Conservation (phyloP, 2,797 vertebrate species). For the Echiichthys vipera region DNA sequence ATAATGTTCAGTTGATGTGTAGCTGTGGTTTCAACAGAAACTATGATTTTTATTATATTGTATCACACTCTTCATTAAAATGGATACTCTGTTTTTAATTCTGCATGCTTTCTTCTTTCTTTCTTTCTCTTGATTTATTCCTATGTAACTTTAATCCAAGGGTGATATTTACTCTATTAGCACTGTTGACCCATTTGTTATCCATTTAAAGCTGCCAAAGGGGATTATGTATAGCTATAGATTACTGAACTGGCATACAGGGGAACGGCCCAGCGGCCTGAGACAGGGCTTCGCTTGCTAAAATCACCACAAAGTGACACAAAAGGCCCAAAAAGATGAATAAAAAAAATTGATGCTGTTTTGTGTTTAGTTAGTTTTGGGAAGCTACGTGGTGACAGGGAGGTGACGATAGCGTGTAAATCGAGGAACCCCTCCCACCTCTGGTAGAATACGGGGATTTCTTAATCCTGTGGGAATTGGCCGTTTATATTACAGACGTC, state of each 20-base stretch:
- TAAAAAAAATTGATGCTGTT: too few relatives aligned
- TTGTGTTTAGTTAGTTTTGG: too few relatives aligned
- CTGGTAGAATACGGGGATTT: too few relatives aligned
- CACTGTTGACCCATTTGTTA: neutral
- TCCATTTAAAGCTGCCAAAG: neutral
- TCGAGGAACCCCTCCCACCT: too few relatives aligned
- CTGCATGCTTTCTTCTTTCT: neutral
- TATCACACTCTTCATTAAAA: slow-evolving; percentile 73
- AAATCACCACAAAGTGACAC: neutral
- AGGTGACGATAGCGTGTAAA: too few relatives aligned
- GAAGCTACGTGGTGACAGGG: too few relatives aligned
- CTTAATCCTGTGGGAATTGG: too few relatives aligned
- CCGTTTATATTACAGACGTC: too few relatives aligned
- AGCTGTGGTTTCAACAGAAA: slow-evolving; percentile 37
- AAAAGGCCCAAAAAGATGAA: too few relatives aligned
- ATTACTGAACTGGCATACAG: neutral
- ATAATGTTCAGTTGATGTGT: slow-evolving; percentile 20
- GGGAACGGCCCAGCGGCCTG: too few relatives aligned
- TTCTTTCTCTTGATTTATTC: neutral
- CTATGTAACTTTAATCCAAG: neutral
- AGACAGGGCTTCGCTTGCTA: too few relatives aligned
- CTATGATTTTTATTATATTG: slow-evolving; percentile 31
- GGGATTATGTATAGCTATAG: neutral
- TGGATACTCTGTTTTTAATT: slow-evolving; percentile 45
- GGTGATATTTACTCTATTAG: neutral